These are phyloP conservation scores for Cricetomys ansorgei DNA, from an alignment of 2,113 vertebrate genomes.

Conservation along the genomic window DNA sequence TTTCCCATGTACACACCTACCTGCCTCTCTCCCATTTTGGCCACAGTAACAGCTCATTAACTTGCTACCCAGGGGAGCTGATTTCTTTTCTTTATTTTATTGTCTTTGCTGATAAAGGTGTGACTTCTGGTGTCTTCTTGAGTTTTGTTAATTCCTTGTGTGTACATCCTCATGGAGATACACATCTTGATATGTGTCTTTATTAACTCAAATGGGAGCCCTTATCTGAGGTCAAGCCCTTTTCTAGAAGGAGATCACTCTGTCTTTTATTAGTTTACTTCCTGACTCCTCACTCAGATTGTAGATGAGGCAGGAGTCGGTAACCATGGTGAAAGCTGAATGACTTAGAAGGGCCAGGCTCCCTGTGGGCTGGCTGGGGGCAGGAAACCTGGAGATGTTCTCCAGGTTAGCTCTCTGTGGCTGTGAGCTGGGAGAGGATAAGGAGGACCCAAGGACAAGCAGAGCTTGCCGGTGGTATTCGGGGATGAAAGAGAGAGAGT, in stretches of 20 bases:
- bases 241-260: not conserved
- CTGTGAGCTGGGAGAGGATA: not conserved
- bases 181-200: not conserved
- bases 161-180: not conserved
- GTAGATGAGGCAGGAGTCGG: not conserved
- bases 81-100: conserved; percentile 35
- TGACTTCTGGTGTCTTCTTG: not conserved
- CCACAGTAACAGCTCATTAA: not conserved
- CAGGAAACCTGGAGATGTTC: not conserved
- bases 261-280: conserved; percentile 39
- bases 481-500: not conserved
- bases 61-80: not conserved
- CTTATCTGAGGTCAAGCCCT: not conserved
- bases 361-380: too few species aligned
- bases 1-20: not conserved
- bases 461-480: not conserved
- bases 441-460: not conserved
- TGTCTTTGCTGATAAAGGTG: conserved; percentile 34
- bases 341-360: not conserved
- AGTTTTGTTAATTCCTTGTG: not conserved
- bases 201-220: not conserved
- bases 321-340: too few species aligned
- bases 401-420: not conserved
- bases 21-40: not conserved
- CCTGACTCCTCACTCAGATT: not conserved